Evolutionary conservation across 2,797 vertebrate genomes (phyloP), one percentile per base, ranked within the genome.

Genomic region (Aselliscus stoliczkanus): DNA sequence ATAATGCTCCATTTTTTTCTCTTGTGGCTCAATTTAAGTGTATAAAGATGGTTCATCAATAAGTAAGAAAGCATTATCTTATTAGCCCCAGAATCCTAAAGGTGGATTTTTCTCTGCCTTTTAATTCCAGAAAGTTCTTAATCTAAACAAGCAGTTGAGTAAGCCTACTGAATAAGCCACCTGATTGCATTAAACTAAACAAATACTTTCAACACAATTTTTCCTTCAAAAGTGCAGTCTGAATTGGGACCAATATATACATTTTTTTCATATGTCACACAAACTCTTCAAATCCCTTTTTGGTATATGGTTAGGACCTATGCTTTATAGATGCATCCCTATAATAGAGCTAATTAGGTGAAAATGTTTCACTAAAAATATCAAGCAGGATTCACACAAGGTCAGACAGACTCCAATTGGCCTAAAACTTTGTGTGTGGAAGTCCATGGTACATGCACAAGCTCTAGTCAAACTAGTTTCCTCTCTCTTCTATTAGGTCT

Each of bases 291-390:
- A 77, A 77, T 31, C 17, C 37, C 42, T 88, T 90, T 82, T 52
- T 80, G 31, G 39, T 39, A 73, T 44, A 60, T 21, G 21, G 2
- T 70, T 84, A 79, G 17, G 27, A 65, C 29, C 27, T 75, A 64
- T 29, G 29, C 56, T 58, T 54, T 86, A 20, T 15, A 39, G 58
- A n/a, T 75, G 79, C 44, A 5, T 25, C 18, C 25, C 58, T 37
- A 62, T 5, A 2, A 23, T 31, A 81, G 13, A 62, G 14, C n/a
- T 88, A 83, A 88, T 34, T 79, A 52, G 25, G 27, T 82, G 13
- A 86, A 79, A 81, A 62, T 54, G 29, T 84, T 92, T 86, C 31
- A 39, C 75, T 81, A 62, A 52, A 89, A 94, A 73, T 92, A 72
- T 47, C 65, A 86, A 31, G 29, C 54, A 73, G 21, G 11, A 69